These are phyloP conservation scores for Pipistrellus kuhlii DNA, from an alignment of 2,797 vertebrate species.

Conservation along the genomic window DNA sequence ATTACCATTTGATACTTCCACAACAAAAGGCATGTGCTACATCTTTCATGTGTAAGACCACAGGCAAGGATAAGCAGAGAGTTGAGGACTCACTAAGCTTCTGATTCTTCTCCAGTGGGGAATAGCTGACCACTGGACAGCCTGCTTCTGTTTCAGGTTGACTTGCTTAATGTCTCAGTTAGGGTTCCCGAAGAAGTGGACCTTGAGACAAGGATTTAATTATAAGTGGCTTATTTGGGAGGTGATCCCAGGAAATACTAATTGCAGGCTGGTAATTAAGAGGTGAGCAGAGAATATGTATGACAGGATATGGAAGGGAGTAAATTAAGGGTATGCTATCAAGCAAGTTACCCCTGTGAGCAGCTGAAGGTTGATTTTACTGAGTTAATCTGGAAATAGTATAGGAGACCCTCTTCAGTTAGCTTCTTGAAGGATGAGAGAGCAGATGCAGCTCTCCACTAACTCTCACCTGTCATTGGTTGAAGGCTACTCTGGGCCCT, in stretches of 20 bases:
- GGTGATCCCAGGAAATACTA: not conserved
- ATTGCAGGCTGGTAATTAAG: not conserved
- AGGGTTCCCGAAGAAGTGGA: not conserved
- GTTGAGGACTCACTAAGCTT: fast-evolving
- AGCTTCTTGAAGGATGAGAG: not conserved
- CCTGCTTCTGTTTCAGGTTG: not conserved
- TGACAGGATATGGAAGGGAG: not conserved
- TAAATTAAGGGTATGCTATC: not conserved
- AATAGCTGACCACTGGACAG: not conserved
- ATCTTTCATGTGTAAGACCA: not conserved
- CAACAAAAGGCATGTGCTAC: not conserved
- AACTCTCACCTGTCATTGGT: not conserved
- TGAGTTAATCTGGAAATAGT: not conserved
- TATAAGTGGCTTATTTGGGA: not conserved
- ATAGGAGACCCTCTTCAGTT: not conserved
- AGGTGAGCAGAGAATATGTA: not conserved
- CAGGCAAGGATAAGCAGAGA: not conserved
- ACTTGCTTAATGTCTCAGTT: not conserved
- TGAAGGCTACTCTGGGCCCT: not conserved
- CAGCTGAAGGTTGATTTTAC: not conserved
- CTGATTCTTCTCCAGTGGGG: not conserved
- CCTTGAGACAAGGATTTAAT: not conserved
- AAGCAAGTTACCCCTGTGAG: not conserved
- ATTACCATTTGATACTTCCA: not conserved
- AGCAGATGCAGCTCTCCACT: not conserved